Conservation (phyloP, 2,113 vertebrate species). For the Rhegmatorhina hoffmannsi region DNA sequence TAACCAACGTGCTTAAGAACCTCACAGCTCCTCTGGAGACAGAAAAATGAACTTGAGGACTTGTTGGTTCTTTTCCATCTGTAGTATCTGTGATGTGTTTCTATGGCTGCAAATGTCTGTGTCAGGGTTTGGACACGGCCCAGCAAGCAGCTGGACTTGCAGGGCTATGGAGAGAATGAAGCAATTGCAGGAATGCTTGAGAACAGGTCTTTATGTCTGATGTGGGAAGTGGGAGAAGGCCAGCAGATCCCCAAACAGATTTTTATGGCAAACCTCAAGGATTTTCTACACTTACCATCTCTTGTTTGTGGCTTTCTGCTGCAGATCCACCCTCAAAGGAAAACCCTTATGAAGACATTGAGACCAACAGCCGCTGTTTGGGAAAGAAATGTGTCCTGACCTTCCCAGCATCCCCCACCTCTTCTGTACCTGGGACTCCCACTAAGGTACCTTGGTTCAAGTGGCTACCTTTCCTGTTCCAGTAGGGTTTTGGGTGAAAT, state of each 20-base stretch:
- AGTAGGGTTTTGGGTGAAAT: neutral
- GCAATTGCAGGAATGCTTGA: conserved; percentile 42
- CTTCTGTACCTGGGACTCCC: conserved; percentile 83
- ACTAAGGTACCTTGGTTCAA: conserved; percentile 83
- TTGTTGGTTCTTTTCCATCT: neutral
- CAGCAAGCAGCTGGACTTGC: conserved; percentile 40
- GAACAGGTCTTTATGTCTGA: conserved; percentile 47
- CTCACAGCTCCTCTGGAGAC: neutral
- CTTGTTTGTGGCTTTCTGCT: conserved; percentile 45
- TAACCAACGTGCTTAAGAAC: neutral
- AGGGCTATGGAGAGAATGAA: conserved; percentile 2
- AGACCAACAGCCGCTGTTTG: conserved; percentile 87
- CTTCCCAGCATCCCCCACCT: conserved; percentile 80
- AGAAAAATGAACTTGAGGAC: conserved; percentile 17
- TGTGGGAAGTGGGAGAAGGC: conserved; percentile 6
- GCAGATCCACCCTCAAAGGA: conserved; percentile 93
- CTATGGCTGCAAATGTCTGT: neutral
- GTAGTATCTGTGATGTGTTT: neutral
- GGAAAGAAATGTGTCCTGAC: conserved; percentile 87
- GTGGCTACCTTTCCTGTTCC: neutral
- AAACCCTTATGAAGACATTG: conserved; percentile 97
- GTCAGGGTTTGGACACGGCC: conserved; percentile 34
- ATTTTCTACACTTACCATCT: neutral
- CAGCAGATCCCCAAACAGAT: neutral
- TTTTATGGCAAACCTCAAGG: conserved; percentile 38